These are phyloP conservation scores for Stenotaenia linearis DNA, from an alignment of 2,888 invertebrate genomes.

Conservation along the genomic window DNA sequence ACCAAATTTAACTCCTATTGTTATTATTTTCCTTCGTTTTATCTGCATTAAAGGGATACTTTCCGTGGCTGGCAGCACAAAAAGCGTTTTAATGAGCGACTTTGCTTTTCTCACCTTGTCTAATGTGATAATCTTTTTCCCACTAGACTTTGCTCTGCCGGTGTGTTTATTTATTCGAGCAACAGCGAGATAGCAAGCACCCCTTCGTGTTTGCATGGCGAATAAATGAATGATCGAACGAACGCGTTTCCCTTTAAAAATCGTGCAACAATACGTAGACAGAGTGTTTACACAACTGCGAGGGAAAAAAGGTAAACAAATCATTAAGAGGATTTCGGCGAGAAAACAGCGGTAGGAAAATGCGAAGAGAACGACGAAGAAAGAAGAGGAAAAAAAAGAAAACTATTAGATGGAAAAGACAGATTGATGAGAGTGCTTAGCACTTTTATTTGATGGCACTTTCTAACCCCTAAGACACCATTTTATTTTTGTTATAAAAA, in stretches of 20 bases:
- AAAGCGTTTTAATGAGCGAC: neutral
- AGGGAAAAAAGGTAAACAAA: no score
- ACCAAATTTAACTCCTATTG: neutral
- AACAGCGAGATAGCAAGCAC: neutral
- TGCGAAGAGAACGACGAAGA: neutral
- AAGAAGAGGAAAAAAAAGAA: neutral
- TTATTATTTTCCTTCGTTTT: neutral
- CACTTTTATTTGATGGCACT: neutral
- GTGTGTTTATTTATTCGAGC: neutral
- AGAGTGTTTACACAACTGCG: neutral
- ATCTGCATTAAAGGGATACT: neutral
- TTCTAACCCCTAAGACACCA: neutral
- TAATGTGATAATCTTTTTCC: neutral
- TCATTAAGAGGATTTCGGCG: no score
- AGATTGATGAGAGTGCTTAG: constrained; percentile 15
- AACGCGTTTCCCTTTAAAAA: no score
- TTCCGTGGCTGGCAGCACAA: neutral
- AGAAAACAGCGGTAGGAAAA: neutral
- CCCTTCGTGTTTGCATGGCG: neutral
- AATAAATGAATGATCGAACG: neutral
- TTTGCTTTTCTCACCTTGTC: neutral
- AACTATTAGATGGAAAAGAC: neutral
- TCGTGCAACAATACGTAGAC: no score
- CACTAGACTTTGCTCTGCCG: neutral
- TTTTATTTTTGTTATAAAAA: constrained; percentile 13